phyloP scores from a whole-genome alignment of 2,113 vertebrate species.

The Colaptes auratus region DNA sequence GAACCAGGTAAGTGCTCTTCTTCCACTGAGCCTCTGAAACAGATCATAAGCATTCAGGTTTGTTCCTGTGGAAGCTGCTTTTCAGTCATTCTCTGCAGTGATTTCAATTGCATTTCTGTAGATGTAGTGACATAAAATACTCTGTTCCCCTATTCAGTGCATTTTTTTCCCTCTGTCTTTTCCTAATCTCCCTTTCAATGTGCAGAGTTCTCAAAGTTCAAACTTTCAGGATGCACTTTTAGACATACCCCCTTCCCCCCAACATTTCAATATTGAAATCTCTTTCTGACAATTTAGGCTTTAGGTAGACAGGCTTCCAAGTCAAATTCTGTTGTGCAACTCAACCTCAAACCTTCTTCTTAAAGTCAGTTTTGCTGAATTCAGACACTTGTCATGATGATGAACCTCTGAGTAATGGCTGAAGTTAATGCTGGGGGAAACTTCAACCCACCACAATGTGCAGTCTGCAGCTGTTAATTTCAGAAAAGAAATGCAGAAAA shows the following conservation, averaged over 20 bases:
- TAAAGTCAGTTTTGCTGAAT: slow-evolving; percentile 5
- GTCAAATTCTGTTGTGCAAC: background rate
- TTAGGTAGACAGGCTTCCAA: background rate
- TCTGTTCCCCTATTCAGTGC: background rate
- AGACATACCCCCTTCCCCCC: background rate
- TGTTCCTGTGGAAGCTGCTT: background rate
- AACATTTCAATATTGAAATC: background rate
- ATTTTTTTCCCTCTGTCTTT: background rate
- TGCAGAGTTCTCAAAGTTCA: background rate
- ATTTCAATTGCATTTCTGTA: background rate
- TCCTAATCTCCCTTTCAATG: background rate
- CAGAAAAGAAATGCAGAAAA: background rate
- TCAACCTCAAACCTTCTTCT: background rate
- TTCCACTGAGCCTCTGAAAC: background rate
- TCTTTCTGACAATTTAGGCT: background rate
- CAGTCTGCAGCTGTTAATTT: slow-evolving; percentile 31
- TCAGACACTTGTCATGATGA: slow-evolving; percentile 12
- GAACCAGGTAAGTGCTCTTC: accelerated
- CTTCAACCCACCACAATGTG: background rate
- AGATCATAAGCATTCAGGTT: background rate
- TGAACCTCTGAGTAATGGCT: slow-evolving; percentile 25
- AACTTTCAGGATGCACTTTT: background rate
- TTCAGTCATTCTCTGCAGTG: background rate
- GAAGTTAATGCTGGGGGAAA: background rate
- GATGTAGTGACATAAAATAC: background rate